Percentiles rank a stretch among this genome's conserved stretches.
Conservation (phyloP, 23 tunicate genomes). For the Trididemnum nubilum region DNA sequence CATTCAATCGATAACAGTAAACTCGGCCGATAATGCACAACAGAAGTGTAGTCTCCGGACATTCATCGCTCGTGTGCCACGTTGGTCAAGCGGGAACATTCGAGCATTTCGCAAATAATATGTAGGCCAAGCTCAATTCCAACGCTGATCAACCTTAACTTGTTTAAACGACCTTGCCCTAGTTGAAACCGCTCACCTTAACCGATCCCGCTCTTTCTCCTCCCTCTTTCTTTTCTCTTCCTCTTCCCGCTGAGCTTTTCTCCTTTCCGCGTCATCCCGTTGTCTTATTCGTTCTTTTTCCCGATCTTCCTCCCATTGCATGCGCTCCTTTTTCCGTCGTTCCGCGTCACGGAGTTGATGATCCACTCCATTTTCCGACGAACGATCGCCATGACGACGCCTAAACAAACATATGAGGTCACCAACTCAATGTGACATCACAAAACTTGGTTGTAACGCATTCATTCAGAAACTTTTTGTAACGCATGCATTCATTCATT, state of each 20-base stretch:
- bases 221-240: constrained; percentile 37
- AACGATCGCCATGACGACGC: constrained; percentile 76
- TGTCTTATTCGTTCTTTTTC: constrained; percentile 70
- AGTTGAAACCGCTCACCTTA: too few relatives aligned
- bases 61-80: too few relatives aligned
- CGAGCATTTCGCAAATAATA: too few relatives aligned
- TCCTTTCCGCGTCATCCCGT: constrained; percentile 38
- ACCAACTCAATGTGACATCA: neutral
- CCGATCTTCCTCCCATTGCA: constrained; percentile 85
- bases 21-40: too few relatives aligned
- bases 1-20: too few relatives aligned
- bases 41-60: too few relatives aligned
- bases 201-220: constrained; percentile 58
- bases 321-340: constrained; percentile 67
- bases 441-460: neutral
- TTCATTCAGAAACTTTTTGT: neutral
- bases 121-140: too few relatives aligned
- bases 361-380: constrained; percentile 29
- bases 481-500: neutral
- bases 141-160: too few relatives aligned
- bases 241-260: constrained; percentile 55
- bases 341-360: constrained; percentile 61
- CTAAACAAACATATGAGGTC: constrained; percentile 19
- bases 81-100: too few relatives aligned
- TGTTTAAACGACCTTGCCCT: too few relatives aligned